Percentiles rank a stretch among this genome's conserved stretches.
These are phyloP conservation scores for Luscinia megarhynchos DNA, from an alignment of 2,797 vertebrate genomes.

Conservation along the genomic window DNA sequence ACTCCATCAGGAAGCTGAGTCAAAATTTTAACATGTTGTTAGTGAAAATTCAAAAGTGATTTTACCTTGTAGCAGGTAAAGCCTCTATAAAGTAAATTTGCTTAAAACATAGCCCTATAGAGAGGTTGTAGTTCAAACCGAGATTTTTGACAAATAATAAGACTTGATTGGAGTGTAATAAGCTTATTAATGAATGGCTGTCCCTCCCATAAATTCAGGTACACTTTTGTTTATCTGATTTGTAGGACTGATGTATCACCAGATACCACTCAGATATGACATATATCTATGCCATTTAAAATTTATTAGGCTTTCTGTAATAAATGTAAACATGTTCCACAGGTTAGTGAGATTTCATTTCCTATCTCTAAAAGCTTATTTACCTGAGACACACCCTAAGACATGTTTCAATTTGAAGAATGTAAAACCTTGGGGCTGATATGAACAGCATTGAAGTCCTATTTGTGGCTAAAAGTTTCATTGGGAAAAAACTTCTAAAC, in stretches of 20 bases:
- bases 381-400: neutral
- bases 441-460: neutral
- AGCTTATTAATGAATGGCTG: neutral
- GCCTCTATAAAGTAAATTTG: neutral
- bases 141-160: neutral
- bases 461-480: neutral
- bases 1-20: neutral
- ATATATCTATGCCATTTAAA: neutral
- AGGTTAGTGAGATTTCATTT: neutral
- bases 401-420: neutral
- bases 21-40: neutral
- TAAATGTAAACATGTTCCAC: neutral
- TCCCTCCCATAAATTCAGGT: neutral
- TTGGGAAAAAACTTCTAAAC: neutral
- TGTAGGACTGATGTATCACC: rapidly evolving
- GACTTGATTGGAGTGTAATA: neutral
- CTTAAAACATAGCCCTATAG: neutral
- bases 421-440: neutral
- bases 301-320: neutral
- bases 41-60: neutral
- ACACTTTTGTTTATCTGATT: neutral
- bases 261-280: neutral
- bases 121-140: neutral
- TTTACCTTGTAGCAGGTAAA: neutral
- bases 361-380: neutral